A percentile compares a stretch with the other conserved stretches of the same genome.
phyloP scores from a whole-genome alignment of 2,888 invertebrate genomes.

The Epirrhoe alternata region DNA sequence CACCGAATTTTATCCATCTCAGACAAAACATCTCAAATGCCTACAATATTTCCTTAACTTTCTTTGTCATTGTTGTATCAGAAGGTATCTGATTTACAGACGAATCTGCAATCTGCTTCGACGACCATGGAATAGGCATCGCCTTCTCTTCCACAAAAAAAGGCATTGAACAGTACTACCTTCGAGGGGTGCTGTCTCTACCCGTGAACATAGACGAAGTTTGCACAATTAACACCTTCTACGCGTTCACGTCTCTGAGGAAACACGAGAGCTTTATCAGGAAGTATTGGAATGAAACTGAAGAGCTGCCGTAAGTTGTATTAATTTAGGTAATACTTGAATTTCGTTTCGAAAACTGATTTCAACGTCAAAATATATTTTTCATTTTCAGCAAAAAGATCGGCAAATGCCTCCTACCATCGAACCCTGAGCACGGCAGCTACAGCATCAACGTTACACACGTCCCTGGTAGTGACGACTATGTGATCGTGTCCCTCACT shows the following conservation, averaged over 20 bases:
- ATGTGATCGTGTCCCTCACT: slow-evolving; percentile 50
- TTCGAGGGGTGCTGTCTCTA: slow-evolving; percentile 14
- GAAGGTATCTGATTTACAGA: slow-evolving; percentile 6
- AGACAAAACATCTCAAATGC: too few species aligned
- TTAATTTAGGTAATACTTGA: background rate
- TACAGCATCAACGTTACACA: slow-evolving; percentile 56
- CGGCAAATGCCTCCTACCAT: slow-evolving; percentile 60
- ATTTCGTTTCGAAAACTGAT: too few species aligned
- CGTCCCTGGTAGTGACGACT: slow-evolving; percentile 47
- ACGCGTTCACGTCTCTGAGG: slow-evolving; percentile 21
- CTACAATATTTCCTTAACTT: background rate
- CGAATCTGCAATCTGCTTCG: slow-evolving; percentile 9
- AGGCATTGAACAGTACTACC: slow-evolving; percentile 14
- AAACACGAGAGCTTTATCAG: slow-evolving; percentile 30
- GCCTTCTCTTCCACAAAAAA: background rate
- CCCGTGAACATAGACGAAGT: background rate
- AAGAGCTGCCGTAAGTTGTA: slow-evolving; percentile 23
- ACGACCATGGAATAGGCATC: slow-evolving; percentile 22
- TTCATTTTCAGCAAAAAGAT: background rate
- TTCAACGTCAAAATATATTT: too few species aligned
- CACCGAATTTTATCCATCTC: too few species aligned
- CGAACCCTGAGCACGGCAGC: slow-evolving; percentile 56
- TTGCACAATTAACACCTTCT: slow-evolving; percentile 17
- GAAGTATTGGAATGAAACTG: slow-evolving; percentile 26
- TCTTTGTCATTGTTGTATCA: background rate